Conservation (phyloP, 2,888 invertebrate species). For the Mactromeris polynyma region DNA sequence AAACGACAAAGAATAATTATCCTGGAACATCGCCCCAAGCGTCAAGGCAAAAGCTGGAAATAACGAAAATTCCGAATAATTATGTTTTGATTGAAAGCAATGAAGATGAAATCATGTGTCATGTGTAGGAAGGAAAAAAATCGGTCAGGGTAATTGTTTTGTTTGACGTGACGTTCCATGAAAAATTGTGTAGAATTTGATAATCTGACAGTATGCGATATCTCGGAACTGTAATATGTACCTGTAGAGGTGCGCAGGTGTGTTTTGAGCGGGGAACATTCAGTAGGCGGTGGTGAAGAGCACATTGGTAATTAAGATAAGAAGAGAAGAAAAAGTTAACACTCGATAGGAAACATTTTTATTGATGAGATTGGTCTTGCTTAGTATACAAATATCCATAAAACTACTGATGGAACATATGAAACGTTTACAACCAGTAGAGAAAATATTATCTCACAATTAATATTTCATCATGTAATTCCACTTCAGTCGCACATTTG, state of each 20-base stretch:
- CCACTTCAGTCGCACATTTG: neutral
- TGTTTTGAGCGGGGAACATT: neutral
- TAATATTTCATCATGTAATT: neutral
- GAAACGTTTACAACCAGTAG: neutral
- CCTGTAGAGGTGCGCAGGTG: neutral
- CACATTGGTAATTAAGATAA: neutral
- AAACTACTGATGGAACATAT: neutral
- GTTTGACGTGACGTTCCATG: neutral
- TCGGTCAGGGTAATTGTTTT: neutral
- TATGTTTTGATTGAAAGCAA: neutral
- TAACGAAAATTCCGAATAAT: too few species aligned
- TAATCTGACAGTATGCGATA: neutral
- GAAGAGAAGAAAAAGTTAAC: neutral
- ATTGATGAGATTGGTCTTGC: neutral
- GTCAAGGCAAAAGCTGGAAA: too few species aligned
- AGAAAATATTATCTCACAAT: neutral
- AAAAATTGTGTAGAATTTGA: too few species aligned
- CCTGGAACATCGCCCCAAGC: too few species aligned
- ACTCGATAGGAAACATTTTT: neutral
- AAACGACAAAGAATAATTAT: too few species aligned
- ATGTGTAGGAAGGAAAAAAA: neutral
- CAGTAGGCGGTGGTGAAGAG: neutral
- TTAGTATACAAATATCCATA: neutral
- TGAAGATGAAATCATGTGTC: neutral
- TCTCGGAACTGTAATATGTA: neutral